A percentile compares a stretch with the other conserved stretches of the same genome.
Evolutionary conservation across 2,888 invertebrate genomes (phyloP).

Genomic region (Gnatocerus cornutus): DNA sequence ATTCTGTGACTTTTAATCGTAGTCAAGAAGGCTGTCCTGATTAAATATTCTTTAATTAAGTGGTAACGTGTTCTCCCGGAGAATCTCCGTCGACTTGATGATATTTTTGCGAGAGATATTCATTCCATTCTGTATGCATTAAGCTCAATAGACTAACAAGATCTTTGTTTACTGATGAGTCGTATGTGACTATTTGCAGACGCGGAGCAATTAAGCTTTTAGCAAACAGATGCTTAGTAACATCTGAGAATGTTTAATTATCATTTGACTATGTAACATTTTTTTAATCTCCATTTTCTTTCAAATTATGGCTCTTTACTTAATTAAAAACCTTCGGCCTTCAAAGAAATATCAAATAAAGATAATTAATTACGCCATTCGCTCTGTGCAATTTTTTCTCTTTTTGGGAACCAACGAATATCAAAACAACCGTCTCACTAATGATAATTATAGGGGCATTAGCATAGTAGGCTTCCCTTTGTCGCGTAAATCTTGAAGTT

Average conservation of each 20-base stretch:
- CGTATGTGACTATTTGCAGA: slow-evolving; percentile 46
- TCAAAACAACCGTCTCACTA: slow-evolving; percentile 43
- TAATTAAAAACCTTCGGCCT: slow-evolving; percentile 32
- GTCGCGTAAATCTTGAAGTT: slow-evolving; percentile 44
- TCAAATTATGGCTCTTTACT: slow-evolving; percentile 35
- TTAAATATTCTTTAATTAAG: slow-evolving; percentile 37
- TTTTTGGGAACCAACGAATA: slow-evolving; percentile 38
- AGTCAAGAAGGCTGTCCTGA: slow-evolving; percentile 11
- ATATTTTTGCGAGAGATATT: slow-evolving; percentile 24
- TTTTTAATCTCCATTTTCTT: slow-evolving; percentile 33
- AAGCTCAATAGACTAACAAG: slow-evolving; percentile 30
- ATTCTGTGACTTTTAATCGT: slow-evolving; percentile 20
- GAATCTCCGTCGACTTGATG: slow-evolving; percentile 6
- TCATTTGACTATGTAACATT: slow-evolving; percentile 27
- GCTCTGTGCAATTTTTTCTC: slow-evolving; percentile 6
- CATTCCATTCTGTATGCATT: slow-evolving; percentile 26
- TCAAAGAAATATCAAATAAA: slow-evolving; percentile 28
- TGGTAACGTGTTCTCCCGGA: slow-evolving; percentile 14
- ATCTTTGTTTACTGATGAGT: slow-evolving; percentile 33
- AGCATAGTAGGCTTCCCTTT: slow-evolving; percentile 44
- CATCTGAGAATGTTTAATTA: slow-evolving; percentile 37
- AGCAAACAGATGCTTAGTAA: slow-evolving; percentile 43
- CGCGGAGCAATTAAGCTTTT: slow-evolving; percentile 42
- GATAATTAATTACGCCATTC: slow-evolving; percentile 37
- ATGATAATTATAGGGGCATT: slow-evolving; percentile 50